Conservation (phyloP, 2,888 invertebrate species). For the Drosophila diplacantha region DNA sequence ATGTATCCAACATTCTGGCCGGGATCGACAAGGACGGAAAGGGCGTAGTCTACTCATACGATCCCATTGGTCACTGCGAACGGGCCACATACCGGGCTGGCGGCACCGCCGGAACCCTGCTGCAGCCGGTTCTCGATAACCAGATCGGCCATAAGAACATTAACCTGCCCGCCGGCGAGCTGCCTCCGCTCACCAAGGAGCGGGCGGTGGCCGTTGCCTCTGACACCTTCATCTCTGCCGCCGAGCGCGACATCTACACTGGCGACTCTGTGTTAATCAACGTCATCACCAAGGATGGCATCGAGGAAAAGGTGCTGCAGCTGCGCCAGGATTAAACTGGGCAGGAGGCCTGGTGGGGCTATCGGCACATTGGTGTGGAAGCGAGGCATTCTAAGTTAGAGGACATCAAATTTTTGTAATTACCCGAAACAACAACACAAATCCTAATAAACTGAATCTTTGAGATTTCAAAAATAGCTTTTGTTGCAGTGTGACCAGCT, state of each 20-base stretch:
- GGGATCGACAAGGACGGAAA: constrained; percentile 95
- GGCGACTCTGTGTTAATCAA: constrained; percentile 93
- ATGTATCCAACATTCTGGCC: constrained; percentile 95
- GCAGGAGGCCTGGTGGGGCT: neutral
- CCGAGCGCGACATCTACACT: constrained; percentile 98
- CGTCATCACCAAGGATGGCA: constrained; percentile 92
- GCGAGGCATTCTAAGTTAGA: constrained; percentile 36
- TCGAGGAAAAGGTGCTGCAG: constrained; percentile 84
- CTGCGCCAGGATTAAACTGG: constrained; percentile 89
- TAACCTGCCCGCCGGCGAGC: constrained; percentile 79
- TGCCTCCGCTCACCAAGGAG: constrained; percentile 84
- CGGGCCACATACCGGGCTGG: constrained; percentile 90
- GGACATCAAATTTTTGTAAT: constrained; percentile 53
- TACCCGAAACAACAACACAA: constrained; percentile 15
- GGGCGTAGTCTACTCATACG: constrained; percentile 97
- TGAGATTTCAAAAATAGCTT: constrained; percentile 9
- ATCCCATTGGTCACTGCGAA: constrained; percentile 97
- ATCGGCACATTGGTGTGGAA: constrained; percentile 6
- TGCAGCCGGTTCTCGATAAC: constrained; percentile 97
- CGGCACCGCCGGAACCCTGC: constrained; percentile 92
- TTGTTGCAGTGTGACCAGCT: constrained; percentile 7
- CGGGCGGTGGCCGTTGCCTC: constrained; percentile 91
- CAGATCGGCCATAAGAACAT: constrained; percentile 95
- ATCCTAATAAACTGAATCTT: constrained; percentile 49
- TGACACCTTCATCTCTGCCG: constrained; percentile 98